Percentiles rank a stretch among this genome's conserved stretches.
These are phyloP conservation scores for Pararge aegeria DNA, from an alignment of 1,140 invertebrate genomes.

Conservation along the genomic window DNA sequence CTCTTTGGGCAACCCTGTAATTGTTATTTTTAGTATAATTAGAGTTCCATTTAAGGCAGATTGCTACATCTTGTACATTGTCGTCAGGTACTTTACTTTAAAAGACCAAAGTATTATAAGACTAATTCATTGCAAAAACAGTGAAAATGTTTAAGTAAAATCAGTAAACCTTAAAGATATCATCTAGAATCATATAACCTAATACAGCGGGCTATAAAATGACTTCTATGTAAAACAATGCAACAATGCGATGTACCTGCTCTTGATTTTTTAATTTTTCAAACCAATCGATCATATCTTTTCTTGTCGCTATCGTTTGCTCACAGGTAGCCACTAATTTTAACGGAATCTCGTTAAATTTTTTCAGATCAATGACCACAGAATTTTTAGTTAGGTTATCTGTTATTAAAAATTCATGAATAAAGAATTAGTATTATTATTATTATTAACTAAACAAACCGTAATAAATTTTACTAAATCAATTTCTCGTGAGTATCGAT, in stretches of 20 bases:
- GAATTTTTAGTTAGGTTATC: slow-evolving; percentile 20
- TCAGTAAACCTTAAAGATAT: no score
- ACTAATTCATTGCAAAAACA: no score
- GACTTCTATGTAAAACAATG: not conserved
- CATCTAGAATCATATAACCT: no score
- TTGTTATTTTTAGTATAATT: not conserved
- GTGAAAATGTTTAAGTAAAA: no score
- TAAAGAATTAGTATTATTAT: not conserved
- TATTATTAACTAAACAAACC: no score
- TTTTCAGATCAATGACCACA: slow-evolving; percentile 45
- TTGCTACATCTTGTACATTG: no score
- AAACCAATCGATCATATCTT: slow-evolving; percentile 63
- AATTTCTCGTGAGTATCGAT: no score
- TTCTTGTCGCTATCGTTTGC: slow-evolving; percentile 48
- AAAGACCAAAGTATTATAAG: no score
- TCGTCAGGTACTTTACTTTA: no score
- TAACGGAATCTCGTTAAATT: slow-evolving; percentile 52
- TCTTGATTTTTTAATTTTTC: slow-evolving; percentile 46
- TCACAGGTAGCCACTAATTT: slow-evolving; percentile 57
- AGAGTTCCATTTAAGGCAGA: no score
- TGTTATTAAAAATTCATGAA: not conserved
- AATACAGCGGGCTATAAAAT: no score
- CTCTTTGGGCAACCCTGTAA: slow-evolving; percentile 42
- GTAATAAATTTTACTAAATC: no score
- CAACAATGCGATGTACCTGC: slow-evolving; percentile 33